Percentiles rank a stretch among this genome's conserved stretches.
Evolutionary conservation across 2,113 vertebrate genomes (phyloP).

Genomic region (Perccottus glenii): DNA sequence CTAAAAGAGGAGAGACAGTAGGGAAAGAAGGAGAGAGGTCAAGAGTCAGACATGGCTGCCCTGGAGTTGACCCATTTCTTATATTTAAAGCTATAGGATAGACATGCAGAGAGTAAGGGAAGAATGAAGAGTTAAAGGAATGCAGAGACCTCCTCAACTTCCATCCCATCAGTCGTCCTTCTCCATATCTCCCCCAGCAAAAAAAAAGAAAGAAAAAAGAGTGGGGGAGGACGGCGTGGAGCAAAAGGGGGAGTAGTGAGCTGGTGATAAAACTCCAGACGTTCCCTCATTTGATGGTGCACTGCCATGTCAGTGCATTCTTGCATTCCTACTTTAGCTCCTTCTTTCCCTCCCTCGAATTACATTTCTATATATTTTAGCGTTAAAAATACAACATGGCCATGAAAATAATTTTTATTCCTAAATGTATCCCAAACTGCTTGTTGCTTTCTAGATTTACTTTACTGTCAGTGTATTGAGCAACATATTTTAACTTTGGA

Average conservation of each 20-base stretch:
- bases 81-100: slow-evolving; percentile 71
- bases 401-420: not conserved
- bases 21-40: slow-evolving; percentile 75
- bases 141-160: slow-evolving; percentile 73
- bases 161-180: slow-evolving; percentile 51
- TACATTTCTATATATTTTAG: slow-evolving; percentile 33
- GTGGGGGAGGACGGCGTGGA: slow-evolving; percentile 21
- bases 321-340: slow-evolving; percentile 71
- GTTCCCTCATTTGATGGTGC: slow-evolving; percentile 92
- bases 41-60: slow-evolving; percentile 85
- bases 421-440: not conserved
- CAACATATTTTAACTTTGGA: too few relatives aligned
- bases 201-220: slow-evolving; percentile 75
- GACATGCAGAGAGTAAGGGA: slow-evolving; percentile 70
- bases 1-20: slow-evolving; percentile 12
- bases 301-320: slow-evolving; percentile 89
- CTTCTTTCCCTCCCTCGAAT: slow-evolving; percentile 29
- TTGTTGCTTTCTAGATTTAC: not conserved
- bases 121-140: slow-evolving; percentile 79
- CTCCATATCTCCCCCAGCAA: slow-evolving; percentile 85
- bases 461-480: too few relatives aligned
- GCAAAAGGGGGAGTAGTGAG: slow-evolving; percentile 22
- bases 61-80: slow-evolving; percentile 87
- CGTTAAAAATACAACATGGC: slow-evolving; percentile 9
- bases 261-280: slow-evolving; percentile 96